These are phyloP conservation scores for Paramisgurnus dabryanus DNA, from an alignment of 2,113 vertebrate species.

Conservation along the genomic window DNA sequence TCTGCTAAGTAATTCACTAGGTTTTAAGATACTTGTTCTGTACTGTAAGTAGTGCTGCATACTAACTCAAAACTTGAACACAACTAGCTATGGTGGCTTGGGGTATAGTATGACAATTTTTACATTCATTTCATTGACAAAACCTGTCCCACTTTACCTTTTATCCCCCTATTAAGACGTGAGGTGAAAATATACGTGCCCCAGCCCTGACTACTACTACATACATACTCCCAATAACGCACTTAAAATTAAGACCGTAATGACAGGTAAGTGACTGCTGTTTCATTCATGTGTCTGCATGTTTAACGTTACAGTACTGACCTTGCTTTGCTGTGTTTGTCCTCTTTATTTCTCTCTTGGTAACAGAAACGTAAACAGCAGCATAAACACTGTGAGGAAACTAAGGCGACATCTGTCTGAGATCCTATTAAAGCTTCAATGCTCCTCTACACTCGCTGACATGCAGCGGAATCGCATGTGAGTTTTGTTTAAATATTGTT, in stretches of 20 bases:
- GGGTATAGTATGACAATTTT: no score
- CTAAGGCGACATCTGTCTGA: constrained; percentile 35
- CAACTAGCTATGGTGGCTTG: no score
- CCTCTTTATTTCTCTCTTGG: constrained; percentile 56
- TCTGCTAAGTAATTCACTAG: neutral
- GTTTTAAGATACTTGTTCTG: neutral
- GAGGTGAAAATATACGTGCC: neutral
- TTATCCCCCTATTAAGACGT: constrained; percentile 46
- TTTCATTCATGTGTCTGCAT: constrained; percentile 34
- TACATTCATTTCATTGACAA: neutral
- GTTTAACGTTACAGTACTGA: constrained; percentile 63
- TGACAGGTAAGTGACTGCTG: neutral
- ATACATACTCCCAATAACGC: neutral
- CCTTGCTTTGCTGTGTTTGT: constrained; percentile 67
- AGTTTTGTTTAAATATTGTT: constrained; percentile 22
- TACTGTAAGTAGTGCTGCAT: neutral
- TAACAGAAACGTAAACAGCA: constrained; percentile 49
- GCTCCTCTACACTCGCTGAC: neutral
- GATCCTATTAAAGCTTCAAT: neutral
- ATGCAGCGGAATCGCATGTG: neutral
- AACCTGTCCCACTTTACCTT: neutral
- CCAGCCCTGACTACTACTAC: neutral
- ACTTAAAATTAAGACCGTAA: neutral
- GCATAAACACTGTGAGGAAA: constrained; percentile 27
- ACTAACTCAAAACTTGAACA: no score